Percentiles rank a stretch among this genome's conserved stretches.
phyloP scores from a whole-genome alignment of 2,888 invertebrate species.

The Scelioninae gen. 2 region DNA sequence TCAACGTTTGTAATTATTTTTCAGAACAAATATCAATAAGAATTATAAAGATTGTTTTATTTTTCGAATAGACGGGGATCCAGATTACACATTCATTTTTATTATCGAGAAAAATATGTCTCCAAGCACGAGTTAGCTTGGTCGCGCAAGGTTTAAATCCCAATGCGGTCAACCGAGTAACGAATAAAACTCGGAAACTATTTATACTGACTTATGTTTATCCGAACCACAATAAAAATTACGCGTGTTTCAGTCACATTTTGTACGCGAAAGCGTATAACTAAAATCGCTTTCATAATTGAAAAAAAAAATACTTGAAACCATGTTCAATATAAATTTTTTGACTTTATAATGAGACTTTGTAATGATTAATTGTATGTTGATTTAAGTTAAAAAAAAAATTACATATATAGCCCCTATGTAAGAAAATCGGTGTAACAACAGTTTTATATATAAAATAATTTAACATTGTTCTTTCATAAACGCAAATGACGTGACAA shows the following conservation, averaged over 20 bases:
- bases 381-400: no score
- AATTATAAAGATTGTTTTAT: constrained; percentile 44
- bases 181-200: constrained; percentile 55
- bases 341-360: no score
- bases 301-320: no score
- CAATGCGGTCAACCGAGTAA: constrained; percentile 44
- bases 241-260: constrained; percentile 7
- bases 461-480: no score
- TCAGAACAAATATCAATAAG: constrained; percentile 47
- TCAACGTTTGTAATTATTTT: constrained; percentile 36
- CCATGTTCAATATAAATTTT: no score
- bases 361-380: no score
- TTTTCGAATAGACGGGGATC: constrained; percentile 25
- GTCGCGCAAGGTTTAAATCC: constrained; percentile 51
- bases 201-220: constrained; percentile 51
- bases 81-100: constrained; percentile 55
- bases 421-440: no score
- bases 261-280: no score
- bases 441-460: no score
- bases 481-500: no score
- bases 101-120: constrained; percentile 56
- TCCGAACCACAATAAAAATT: constrained; percentile 20
- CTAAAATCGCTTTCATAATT: no score
- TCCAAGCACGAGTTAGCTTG: constrained; percentile 42
- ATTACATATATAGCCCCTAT: no score